Evolutionary conservation across 2,888 invertebrate genomes (phyloP).

Genomic region (Chromoteleia sp.): DNA sequence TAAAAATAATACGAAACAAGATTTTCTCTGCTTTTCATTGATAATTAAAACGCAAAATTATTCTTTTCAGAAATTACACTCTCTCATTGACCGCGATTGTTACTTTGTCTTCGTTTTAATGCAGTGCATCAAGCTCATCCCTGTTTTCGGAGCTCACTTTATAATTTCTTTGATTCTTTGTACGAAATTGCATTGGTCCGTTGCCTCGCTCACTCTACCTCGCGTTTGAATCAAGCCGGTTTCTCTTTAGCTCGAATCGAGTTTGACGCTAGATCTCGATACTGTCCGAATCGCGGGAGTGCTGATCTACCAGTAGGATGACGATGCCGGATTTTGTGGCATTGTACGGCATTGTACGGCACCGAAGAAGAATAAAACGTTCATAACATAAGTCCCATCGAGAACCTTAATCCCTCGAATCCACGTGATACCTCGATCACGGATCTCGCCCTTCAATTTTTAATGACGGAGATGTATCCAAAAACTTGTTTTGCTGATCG

Average conservation of each 20-base stretch:
- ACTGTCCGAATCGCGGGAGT: constrained; percentile 78
- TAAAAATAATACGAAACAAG: too few relatives aligned
- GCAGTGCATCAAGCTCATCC: constrained; percentile 30
- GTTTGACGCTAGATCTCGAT: constrained; percentile 83
- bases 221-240: constrained; percentile 62
- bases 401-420: constrained; percentile 63
- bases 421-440: constrained; percentile 60
- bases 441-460: constrained; percentile 61
- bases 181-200: constrained; percentile 60
- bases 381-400: constrained; percentile 57
- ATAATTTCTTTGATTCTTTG: constrained; percentile 56
- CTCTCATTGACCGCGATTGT: constrained; percentile 3
- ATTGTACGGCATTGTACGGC: constrained; percentile 73
- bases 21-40: background rate
- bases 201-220: constrained; percentile 43
- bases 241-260: constrained; percentile 77
- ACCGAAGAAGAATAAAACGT: constrained; percentile 66
- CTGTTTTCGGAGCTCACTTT: constrained; percentile 49
- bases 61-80: constrained; percentile 18
- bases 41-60: too few relatives aligned
- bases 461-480: constrained; percentile 55
- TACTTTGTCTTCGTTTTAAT: constrained; percentile 27
- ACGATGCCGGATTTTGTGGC: constrained; percentile 77
- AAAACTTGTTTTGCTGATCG: constrained; percentile 45
- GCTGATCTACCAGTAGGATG: constrained; percentile 75